These are phyloP conservation scores for Steinernema khuongi DNA, from an alignment of 1,140 invertebrate genomes.

Conservation along the genomic window DNA sequence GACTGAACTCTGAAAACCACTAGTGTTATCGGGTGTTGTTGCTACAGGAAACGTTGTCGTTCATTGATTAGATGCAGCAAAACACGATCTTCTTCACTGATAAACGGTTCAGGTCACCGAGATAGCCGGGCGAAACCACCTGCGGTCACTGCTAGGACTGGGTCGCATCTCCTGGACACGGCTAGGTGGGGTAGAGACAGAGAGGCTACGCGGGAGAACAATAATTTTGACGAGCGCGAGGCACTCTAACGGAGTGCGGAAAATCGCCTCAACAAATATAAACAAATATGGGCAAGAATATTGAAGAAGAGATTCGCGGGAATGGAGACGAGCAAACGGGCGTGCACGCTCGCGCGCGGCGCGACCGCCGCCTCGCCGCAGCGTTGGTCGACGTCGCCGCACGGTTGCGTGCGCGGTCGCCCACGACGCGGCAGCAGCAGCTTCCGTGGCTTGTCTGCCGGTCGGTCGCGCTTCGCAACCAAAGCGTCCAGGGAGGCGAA, in stretches of 20 bases:
- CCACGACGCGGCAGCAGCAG: conserved; percentile 2
- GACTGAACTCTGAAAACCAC: neutral
- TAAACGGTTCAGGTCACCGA: neutral
- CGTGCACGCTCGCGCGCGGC: neutral
- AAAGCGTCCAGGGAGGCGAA: neutral
- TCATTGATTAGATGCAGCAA: neutral
- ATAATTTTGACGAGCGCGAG: too few species aligned
- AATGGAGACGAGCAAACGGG: conserved; percentile 2
- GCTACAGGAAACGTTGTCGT: neutral
- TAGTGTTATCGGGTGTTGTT: neutral
- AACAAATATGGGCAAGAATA: conserved; percentile 11
- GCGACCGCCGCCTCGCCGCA: neutral
- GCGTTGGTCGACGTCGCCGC: neutral
- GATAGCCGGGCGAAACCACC: neutral
- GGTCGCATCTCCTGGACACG: neutral
- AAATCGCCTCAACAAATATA: neutral
- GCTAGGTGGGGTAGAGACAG: neutral
- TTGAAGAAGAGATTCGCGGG: conserved; percentile 7
- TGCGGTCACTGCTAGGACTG: neutral
- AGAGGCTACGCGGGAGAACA: too few species aligned
- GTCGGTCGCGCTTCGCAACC: neutral
- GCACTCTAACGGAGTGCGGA: neutral
- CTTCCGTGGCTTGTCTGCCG: neutral
- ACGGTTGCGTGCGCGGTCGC: neutral
- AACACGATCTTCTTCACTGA: neutral